phyloP scores from a whole-genome alignment of 2,888 invertebrate genomes.

The Baccha elongata region DNA sequence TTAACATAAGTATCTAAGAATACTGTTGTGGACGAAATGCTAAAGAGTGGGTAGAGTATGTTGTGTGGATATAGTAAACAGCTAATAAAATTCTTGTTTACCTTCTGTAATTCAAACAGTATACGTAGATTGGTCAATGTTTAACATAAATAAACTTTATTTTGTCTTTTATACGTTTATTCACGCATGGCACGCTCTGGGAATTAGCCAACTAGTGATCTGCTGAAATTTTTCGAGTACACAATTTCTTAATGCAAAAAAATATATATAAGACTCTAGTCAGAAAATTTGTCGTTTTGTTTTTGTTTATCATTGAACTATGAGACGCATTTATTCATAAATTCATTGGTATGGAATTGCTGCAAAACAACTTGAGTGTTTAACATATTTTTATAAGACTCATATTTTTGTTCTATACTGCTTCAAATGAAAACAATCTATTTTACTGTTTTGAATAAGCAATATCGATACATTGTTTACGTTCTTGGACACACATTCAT shows the following conservation, averaged over 20 bases:
- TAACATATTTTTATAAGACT: slow-evolving; percentile 58
- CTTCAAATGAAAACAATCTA: slow-evolving; percentile 38
- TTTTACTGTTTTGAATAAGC: slow-evolving; percentile 1
- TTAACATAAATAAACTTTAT: slow-evolving; percentile 51
- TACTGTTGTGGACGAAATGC: no score
- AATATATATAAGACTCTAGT: not conserved
- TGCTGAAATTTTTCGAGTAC: not conserved
- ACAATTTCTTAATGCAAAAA: slow-evolving; percentile 36
- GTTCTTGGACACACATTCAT: not conserved
- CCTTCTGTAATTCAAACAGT: slow-evolving; percentile 56
- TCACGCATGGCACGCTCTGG: slow-evolving; percentile 60
- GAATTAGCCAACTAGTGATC: slow-evolving; percentile 56
- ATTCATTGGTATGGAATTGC: slow-evolving; percentile 29
- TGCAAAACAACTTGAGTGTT: slow-evolving; percentile 34
- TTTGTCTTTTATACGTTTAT: slow-evolving; percentile 23
- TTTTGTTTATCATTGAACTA: slow-evolving; percentile 23
- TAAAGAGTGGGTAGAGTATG: no score
- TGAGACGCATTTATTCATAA: slow-evolving; percentile 52
- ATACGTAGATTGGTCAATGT: slow-evolving; percentile 60
- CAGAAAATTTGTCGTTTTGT: not conserved
- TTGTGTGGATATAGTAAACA: slow-evolving; percentile 35
- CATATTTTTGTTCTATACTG: slow-evolving; percentile 17
- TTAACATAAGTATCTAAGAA: slow-evolving; percentile 23
- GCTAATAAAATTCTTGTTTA: slow-evolving; percentile 68
- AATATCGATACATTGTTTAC: slow-evolving; percentile 4